Conservation (phyloP, 2,888 invertebrate species). For the Agrotis puta region DNA sequence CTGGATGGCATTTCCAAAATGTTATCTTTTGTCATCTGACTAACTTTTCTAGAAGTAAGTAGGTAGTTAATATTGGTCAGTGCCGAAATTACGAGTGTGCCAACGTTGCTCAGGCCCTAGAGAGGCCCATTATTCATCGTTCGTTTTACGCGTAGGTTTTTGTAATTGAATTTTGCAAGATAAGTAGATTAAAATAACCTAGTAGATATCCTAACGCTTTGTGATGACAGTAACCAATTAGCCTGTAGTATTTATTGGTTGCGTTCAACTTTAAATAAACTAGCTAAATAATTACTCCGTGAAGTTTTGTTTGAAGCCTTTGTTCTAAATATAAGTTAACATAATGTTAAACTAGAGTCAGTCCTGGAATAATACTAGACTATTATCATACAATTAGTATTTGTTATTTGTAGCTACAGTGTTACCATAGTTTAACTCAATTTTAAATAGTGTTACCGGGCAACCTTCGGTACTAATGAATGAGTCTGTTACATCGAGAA, state of each 20-base stretch:
- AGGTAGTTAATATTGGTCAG: no score
- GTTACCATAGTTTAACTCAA: neutral
- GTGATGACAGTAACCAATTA: neutral
- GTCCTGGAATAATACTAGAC: conserved; percentile 13
- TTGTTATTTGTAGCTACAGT: neutral
- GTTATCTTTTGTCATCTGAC: neutral
- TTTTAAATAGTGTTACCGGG: neutral
- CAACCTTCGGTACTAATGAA: neutral
- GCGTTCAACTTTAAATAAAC: conserved; percentile 12
- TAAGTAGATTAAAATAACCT: neutral
- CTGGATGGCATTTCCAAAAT: no score
- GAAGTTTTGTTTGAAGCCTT: neutral
- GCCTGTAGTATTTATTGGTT: neutral
- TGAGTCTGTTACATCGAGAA: neutral
- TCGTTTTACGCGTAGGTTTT: neutral
- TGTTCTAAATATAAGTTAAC: neutral
- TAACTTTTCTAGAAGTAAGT: neutral
- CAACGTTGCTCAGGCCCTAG: no score
- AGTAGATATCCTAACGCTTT: neutral
- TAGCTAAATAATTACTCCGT: neutral
- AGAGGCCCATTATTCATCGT: neutral
- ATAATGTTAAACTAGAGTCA: neutral
- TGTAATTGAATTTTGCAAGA: neutral
- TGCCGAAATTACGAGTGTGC: no score
- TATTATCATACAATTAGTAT: conserved; percentile 20